Base-by-base conservation (phyloP, 2,797 vertebrate species). In the Oreonectes daqikongensis region DNA sequence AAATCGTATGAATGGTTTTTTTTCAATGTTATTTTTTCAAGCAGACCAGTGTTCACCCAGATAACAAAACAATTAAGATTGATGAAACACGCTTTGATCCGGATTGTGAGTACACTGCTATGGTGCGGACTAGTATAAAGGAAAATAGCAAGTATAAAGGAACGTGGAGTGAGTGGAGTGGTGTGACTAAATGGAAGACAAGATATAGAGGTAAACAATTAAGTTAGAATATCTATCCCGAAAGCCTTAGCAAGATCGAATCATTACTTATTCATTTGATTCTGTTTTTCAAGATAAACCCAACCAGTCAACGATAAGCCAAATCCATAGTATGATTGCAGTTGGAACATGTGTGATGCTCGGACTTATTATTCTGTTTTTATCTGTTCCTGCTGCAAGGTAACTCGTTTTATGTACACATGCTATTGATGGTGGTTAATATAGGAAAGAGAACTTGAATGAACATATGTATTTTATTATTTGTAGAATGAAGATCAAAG, bases 121-220 rank as follows among this genome's bases (percentile, higher is more conserved):
- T 70, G 84, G 83, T 88, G 30, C 84, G 76, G 69, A 88, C 73
- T 20, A 2, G 0, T 2, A 0, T 70, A 5, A 0, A 0, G 0
- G 0, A 15, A 0, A 0, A 0, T 0, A 0, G 0, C 6, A 5
- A 0, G 0, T 79, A 84, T 55, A 12, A 0, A 0, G 28, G 4
- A 15, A 40, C 0, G 0, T 86, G 75, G 84, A 91, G 90, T 68
- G 0, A 84, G 5, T 90, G 88, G 88, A 87, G 89, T 72, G 20
- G 18, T 15, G 0, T 10, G 0, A 28, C 5, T 22, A 88, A 84
- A 57, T 83, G 84, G 85, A 35, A 11, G 46, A 84, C 71, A 3
- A 44, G 12, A 50, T 15, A 12, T 52, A 15, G 22, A 81, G 86
- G 84, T 89, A 79, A 85, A 63, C 38, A n/a, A 20, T 22, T 15